A percentile compares a stretch with the other conserved stretches of the same genome.
Conservation (phyloP, 2,113 vertebrate genomes). For the Carassius gibelio region DNA sequence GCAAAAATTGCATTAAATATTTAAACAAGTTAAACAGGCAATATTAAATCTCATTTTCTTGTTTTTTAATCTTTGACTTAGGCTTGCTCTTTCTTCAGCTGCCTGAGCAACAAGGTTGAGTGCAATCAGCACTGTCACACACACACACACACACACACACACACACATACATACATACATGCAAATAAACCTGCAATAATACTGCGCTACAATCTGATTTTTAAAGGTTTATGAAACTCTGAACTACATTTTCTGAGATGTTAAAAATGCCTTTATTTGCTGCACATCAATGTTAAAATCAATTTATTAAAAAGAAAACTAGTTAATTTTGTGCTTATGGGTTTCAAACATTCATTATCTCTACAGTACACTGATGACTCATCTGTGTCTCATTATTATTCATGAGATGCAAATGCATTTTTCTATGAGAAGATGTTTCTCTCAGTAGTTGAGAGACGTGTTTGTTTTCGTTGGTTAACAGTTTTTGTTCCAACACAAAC, state of each 20-base stretch:
- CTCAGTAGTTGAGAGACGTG: neutral
- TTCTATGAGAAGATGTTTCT: neutral
- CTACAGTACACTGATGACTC: neutral
- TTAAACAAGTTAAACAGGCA: too few species aligned
- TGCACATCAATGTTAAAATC: neutral
- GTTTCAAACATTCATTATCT: neutral
- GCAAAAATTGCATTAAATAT: too few species aligned
- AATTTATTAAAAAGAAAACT: neutral
- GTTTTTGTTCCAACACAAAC: too few species aligned
- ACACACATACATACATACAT: too few species aligned
- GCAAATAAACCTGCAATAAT: too few species aligned
- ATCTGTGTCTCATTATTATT: neutral
- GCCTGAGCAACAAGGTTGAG: neutral
- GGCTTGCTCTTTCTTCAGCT: neutral
- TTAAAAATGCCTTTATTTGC: too few species aligned
- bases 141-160: too few species aligned
- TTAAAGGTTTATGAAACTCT: too few species aligned
- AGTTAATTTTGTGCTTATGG: neutral
- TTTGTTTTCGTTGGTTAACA: too few species aligned
- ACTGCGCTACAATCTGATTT: too few species aligned
- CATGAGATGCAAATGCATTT: neutral
- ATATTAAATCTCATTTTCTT: neutral
- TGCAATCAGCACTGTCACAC: neutral
- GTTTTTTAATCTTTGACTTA: neutral
- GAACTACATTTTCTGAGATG: too few species aligned